Base-by-base conservation (phyloP, 1,140 invertebrate species). In the Pygmarrhopalites habei region DNA sequence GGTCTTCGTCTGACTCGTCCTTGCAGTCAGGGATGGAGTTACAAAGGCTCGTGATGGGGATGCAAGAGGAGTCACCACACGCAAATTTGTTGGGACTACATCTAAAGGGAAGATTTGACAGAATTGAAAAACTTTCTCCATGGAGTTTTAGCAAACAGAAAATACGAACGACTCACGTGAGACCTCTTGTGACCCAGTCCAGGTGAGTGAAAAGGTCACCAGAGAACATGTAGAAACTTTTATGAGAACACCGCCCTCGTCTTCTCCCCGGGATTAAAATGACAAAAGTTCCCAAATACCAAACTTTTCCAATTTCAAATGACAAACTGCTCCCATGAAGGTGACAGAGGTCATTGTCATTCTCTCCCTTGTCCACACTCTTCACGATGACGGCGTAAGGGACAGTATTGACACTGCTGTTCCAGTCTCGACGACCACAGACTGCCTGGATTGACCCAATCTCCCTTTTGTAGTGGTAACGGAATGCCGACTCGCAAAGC, bases 111-210 rank as follows among this genome's bases (percentile, higher is more conserved):
- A 17, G 14, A 53, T 25, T 25, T 28, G 19, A 55, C 14, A 26
- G 28, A 7, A 25, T 28, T 28, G 28, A 25, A 5, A 30, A 7
- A 4, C 26, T 30, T 55, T 26, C 4, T 55, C 28, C 10, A 55
- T 12, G 4, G 14, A 55, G 7, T 53, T 10, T 15, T 12, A 12
- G 28, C 10, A 12, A 53, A 26, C 28, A 10, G 7, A 29, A 14
- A 53, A 12, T 15, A 25, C 4, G 10, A 53, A 25, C 10, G 23
- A 53, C 10, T 53, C 26, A 64, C 58, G 51, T 56, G 19, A 60
- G 61, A 56, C 66, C 64, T 28, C 62, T 43, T 26, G 53, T 29
- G 19, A 67, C 64, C 66, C 66, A 67, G 17, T 63, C 57, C 21
- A 64, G 29, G 12, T 49, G 43, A n/a, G n/a, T n/a, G 15, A 44